Base-by-base conservation (phyloP, 2,888 invertebrate species). In the Cephus pulcher region DNA sequence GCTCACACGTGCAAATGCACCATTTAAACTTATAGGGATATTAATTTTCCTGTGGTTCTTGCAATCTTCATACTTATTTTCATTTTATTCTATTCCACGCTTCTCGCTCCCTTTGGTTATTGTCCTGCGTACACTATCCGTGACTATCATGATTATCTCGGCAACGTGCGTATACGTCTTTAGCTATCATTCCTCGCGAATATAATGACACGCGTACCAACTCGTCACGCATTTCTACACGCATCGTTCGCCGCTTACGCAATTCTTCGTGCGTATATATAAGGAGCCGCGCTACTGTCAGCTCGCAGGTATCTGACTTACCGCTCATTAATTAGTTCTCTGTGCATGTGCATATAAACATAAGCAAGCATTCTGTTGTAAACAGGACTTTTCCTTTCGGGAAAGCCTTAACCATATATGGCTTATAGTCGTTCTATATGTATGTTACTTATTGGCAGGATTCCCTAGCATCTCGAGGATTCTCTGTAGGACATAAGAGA, bases 181-280 rank as follows among this genome's bases (percentile, higher is more conserved):
- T 34, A 35, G 75, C 40, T 75, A n/a, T 35, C 69, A 69, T 12
- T 11, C 30, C 32, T 75, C 34, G 69, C 33, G 69, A 69, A 32
- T 56, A 56, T 56, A 56, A 56, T 23, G 23, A 56, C 56, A 56
- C 68, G 56, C 23, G 30, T 75, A 75, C 30, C 40, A 56, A 9
- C 23, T 23, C 40, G 77, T 69, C 69, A 76, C 56, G 77, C 75
- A 81, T 80, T 74, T 78, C 74, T 69, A 69, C 75, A 68, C n/a
- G 76, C 76, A 75, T 80, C 76, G 78, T 78, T 75, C 33, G 33
- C 37, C 30, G 68, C 77, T 81, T 81, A 76, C 80, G 80, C 78
- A 81, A 81, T 56, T 56, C 23, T 56, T 9, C 56, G 23, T 56
- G 56, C 56, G 56, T 56, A 56, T 56, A 56, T 56, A 56, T 23